Evolutionary conservation across 2,113 vertebrate genomes (phyloP), one percentile per base, ranked within the genome.

Genomic region (Zosterops pallidus): DNA sequence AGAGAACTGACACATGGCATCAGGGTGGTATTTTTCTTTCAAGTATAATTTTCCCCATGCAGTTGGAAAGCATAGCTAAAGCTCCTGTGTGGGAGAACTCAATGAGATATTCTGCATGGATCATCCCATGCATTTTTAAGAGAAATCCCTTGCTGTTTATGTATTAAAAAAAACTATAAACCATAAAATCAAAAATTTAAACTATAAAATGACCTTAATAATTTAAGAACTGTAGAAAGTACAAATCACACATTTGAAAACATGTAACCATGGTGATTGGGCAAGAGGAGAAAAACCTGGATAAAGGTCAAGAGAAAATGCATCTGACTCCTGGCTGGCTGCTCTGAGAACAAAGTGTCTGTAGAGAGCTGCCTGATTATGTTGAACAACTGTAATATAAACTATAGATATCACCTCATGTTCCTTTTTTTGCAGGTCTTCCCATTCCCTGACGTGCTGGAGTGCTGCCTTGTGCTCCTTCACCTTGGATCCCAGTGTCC

Each of bases 391-490:
- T 63, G 8, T 3, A 63, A 37, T 4, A 53, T 1, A 56, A 82
- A 68, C 31, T 56, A 7, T 8, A 69, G 50, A 35, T 8, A 25
- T 74, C 23, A 62, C 60, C 39, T 83, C 1, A 0, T 20, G 50
- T 52, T 86, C 94, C 93, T 42, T 86, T 49, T 71, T 70, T 68
- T 96, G 50, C 96, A 99, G 99, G 93, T 83, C 77, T 98, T 96
- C 94, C 98, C 98, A 1, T 99, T 98, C 86, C 99, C 99, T 0
- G 98, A 99, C 0, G 99, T 99, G 13, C 71, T 98, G 24, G 99
- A 99, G 62, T 99, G 99, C 90, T 99, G 99, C 83, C 98, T 99
- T 5, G 97, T 99, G 7, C 86, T 99, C 18, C 98, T 99, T n/a
- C 97, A 98, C 94, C 39, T 98, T 3, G 74, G 93, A 37, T 53